Evolutionary conservation across 2,797 vertebrate species (phyloP).

Genomic region (Cryptoprocta ferox): DNA sequence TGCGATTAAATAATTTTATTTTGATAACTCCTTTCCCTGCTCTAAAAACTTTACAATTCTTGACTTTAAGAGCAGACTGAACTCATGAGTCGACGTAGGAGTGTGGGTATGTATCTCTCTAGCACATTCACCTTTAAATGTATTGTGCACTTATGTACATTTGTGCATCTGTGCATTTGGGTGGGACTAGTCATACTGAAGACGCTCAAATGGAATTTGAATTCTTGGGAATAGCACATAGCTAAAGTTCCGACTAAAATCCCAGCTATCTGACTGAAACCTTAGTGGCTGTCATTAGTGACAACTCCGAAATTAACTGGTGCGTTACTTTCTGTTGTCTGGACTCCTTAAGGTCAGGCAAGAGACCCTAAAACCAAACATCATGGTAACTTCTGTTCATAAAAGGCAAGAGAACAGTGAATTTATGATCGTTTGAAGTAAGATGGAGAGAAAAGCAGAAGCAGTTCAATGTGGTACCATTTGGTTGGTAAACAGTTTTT

Average conservation of each 20-base stretch:
- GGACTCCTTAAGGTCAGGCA: background rate
- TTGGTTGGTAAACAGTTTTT: background rate
- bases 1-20: slow-evolving; percentile 5
- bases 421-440: background rate
- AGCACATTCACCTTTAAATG: background rate
- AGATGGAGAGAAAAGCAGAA: background rate
- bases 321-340: background rate
- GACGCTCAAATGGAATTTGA: background rate
- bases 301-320: background rate
- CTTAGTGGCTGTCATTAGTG: background rate
- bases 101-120: background rate
- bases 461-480: background rate
- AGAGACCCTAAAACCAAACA: background rate
- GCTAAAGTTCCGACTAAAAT: background rate
- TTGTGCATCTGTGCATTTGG: background rate
- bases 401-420: background rate
- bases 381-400: background rate
- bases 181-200: background rate
- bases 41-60: background rate
- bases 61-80: background rate
- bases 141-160: background rate
- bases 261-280: background rate
- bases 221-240: background rate
- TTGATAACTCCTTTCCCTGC: background rate
- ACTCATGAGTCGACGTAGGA: background rate